A percentile compares a stretch with the other conserved stretches of the same genome.
These are phyloP conservation scores for Pseudeuparius sepicola DNA, from an alignment of 2,888 invertebrate species.

Conservation along the genomic window DNA sequence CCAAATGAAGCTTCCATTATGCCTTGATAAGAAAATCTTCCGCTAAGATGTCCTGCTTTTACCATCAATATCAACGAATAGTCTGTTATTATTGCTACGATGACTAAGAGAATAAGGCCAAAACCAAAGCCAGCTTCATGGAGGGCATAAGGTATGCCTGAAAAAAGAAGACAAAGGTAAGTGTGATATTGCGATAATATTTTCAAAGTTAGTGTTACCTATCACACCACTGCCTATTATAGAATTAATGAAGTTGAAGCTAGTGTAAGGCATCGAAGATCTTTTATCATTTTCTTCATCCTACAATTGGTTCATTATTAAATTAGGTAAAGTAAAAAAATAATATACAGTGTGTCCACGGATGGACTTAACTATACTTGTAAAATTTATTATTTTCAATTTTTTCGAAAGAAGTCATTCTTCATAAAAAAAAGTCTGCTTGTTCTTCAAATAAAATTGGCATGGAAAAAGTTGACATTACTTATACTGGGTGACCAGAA, in stretches of 20 bases:
- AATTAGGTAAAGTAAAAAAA: too few species aligned
- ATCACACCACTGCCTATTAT: conserved; percentile 82
- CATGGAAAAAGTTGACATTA: too few species aligned
- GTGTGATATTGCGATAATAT: too few species aligned
- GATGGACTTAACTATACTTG: too few species aligned
- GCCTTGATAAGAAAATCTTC: conserved; percentile 66
- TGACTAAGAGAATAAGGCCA: conserved; percentile 56
- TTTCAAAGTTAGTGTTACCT: conserved; percentile 53
- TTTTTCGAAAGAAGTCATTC: too few species aligned
- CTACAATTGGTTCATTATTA: too few species aligned
- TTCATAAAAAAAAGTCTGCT: too few species aligned
- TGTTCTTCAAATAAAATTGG: too few species aligned
- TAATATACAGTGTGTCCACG: too few species aligned
- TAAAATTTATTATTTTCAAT: too few species aligned
- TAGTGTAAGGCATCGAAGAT: conserved; percentile 62
- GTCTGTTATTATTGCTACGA: conserved; percentile 69
- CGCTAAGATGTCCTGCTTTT: conserved; percentile 60
- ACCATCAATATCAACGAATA: conserved; percentile 75
- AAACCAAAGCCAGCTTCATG: conserved; percentile 72
- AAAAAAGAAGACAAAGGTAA: conserved; percentile 17
- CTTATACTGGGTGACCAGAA: too few species aligned
- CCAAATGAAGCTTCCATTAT: conserved; percentile 77
- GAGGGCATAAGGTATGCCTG: conserved; percentile 69
- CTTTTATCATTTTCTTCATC: conserved; percentile 49
- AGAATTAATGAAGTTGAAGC: conserved; percentile 82